Evolutionary conservation across 2,888 invertebrate genomes (phyloP).

Genomic region (Sinohyriopsis cumingii): DNA sequence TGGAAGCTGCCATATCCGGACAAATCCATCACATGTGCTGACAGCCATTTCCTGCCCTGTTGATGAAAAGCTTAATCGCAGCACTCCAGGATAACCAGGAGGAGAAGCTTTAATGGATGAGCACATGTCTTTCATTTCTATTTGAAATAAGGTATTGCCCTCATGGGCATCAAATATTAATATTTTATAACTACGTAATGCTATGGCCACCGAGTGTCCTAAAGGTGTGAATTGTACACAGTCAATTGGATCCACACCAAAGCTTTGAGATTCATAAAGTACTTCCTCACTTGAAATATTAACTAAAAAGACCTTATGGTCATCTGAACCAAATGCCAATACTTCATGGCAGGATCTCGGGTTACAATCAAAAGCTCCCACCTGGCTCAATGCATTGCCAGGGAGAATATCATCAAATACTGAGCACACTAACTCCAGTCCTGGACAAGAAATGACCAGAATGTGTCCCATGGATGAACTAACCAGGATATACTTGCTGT

Average conservation of each 20-base stretch:
- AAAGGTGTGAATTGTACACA: slow-evolving; percentile 44
- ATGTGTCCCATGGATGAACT: slow-evolving; percentile 47
- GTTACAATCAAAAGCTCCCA: slow-evolving; percentile 57
- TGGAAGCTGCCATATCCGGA: slow-evolving; percentile 54
- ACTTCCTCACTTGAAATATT: slow-evolving; percentile 30
- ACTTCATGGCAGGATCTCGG: slow-evolving; percentile 42
- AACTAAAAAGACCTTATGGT: slow-evolving; percentile 39
- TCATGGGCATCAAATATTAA: slow-evolving; percentile 32
- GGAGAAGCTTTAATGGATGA: slow-evolving; percentile 22
- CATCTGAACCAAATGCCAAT: slow-evolving; percentile 49
- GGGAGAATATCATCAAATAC: slow-evolving; percentile 49
- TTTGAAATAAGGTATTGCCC: slow-evolving; percentile 27
- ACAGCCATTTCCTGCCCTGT: slow-evolving; percentile 53
- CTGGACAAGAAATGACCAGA: slow-evolving; percentile 20
- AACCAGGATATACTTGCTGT: slow-evolving; percentile 50
- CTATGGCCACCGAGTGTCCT: slow-evolving; percentile 41
- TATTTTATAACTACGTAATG: slow-evolving; percentile 43
- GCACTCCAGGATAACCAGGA: slow-evolving; percentile 36
- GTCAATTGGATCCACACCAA: slow-evolving; percentile 36
- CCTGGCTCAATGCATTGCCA: slow-evolving; percentile 29
- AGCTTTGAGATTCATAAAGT: slow-evolving; percentile 16
- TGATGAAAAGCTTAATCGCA: slow-evolving; percentile 47
- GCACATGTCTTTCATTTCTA: slow-evolving; percentile 37
- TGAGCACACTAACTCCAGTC: slow-evolving; percentile 27
- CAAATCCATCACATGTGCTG: slow-evolving; percentile 52